Evolutionary conservation across 1,140 invertebrate species (phyloP).

Genomic region (Hyles euphorbiae): DNA sequence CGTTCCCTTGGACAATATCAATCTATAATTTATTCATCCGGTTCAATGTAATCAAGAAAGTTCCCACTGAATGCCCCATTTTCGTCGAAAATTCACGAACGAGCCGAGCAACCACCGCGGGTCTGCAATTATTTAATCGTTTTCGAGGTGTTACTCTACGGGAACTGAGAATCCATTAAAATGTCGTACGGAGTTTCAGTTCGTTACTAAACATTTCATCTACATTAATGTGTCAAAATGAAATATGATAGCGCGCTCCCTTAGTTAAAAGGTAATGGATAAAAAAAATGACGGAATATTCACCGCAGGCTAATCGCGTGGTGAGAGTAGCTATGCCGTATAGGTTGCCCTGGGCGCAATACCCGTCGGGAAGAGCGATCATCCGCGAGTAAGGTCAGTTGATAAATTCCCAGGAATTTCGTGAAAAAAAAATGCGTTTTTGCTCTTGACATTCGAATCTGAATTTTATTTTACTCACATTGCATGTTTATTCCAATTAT

Average conservation of each 20-base stretch:
- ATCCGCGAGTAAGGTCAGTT: slow-evolving; percentile 38
- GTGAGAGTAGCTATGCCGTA: slow-evolving; percentile 12
- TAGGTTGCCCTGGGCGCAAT: slow-evolving; percentile 53
- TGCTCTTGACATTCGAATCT: no score
- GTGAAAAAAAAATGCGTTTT: background rate
- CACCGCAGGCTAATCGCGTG: background rate
- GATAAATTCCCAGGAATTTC: slow-evolving; percentile 21
- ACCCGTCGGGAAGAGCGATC: slow-evolving; percentile 57
- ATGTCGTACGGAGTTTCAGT: background rate
- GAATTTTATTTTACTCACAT: no score
- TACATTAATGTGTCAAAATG: slow-evolving; percentile 18
- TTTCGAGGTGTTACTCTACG: slow-evolving; percentile 53
- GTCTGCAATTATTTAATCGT: slow-evolving; percentile 64
- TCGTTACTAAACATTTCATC: background rate
- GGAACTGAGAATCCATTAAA: slow-evolving; percentile 41
- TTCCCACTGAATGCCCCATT: slow-evolving; percentile 39
- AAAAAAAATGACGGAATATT: background rate
- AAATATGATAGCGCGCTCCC: no score
- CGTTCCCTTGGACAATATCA: slow-evolving; percentile 15
- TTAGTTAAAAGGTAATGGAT: slow-evolving; percentile 1
- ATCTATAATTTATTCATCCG: slow-evolving; percentile 39
- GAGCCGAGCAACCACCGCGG: slow-evolving; percentile 39
- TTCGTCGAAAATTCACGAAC: slow-evolving; percentile 45
- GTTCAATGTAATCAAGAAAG: slow-evolving; percentile 44
- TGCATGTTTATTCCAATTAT: no score